Conservation (phyloP, 2,888 invertebrate species). For the Romanomermis culicivorax region DNA sequence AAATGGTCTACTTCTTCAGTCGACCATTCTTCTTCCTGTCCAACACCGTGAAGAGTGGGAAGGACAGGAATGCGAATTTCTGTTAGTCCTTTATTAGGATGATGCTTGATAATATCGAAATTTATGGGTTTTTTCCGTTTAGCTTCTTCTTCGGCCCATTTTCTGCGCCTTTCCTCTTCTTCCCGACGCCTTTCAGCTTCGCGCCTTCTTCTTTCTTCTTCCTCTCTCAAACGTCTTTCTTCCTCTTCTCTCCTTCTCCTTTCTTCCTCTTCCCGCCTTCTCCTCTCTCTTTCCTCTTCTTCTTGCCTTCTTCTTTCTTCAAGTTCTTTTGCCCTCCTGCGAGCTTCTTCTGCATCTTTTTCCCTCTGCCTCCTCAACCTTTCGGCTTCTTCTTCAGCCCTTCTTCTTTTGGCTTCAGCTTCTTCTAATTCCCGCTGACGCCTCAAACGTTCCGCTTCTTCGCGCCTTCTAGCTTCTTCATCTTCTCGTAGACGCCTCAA, state of each 20-base stretch:
- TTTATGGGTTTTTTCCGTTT: not conserved
- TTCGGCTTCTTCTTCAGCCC: conserved; percentile 10
- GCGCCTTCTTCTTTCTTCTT: not conserved
- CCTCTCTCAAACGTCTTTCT: conserved; percentile 1
- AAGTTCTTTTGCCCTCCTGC: not conserved
- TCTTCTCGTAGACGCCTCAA: conserved; percentile 24
- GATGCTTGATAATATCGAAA: not conserved
- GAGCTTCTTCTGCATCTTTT: conserved; percentile 11
- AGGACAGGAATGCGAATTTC: not conserved
- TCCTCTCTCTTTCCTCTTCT: conserved; percentile 8
- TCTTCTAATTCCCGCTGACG: conserved; percentile 12
- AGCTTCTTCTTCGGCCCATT: not conserved
- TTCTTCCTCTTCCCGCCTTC: conserved; percentile 12
- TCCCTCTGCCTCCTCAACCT: conserved; percentile 2
- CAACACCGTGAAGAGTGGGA: not conserved
- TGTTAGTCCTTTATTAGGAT: not conserved
- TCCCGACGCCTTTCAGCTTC: conserved; percentile 10
- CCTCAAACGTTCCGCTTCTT: conserved; percentile 20
- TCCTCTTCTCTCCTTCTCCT: not conserved
- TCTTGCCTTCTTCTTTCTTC: conserved; percentile 9
- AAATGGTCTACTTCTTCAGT: not conserved
- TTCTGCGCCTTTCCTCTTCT: conserved; percentile 22
- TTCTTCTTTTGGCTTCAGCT: conserved; percentile 11
- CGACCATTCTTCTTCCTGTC: conserved; percentile 12
- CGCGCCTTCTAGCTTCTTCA: conserved; percentile 22